Evolutionary conservation across 2,888 invertebrate genomes (phyloP), one percentile per base, ranked within the genome.

Genomic region (Pediacus dermestoides): DNA sequence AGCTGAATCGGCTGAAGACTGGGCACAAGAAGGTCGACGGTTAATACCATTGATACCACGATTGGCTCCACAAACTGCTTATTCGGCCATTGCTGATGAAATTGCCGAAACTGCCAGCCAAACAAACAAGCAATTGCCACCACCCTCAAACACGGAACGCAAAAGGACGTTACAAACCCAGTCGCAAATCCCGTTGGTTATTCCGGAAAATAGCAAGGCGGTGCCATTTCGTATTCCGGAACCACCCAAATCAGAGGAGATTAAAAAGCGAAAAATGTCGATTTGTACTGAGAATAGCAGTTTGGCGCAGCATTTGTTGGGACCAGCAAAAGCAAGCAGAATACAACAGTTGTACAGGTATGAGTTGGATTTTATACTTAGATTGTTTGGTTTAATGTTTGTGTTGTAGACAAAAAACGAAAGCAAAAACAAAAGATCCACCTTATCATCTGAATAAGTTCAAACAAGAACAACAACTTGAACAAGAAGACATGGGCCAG

Each of bases 21-120:
- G 93, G 93, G 80, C 85, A 48, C 79, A 86, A 52, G 93, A 93
- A 70, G 93, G 93, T 8, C 77, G 91, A 21, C 76, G 93, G 55
- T 71, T 82, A 43, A 81, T 90, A 55, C 91, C 93, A 2, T 71
- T 92, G 30, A 73, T 93, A 70, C 87, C 90, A 3, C 76, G 92
- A 42, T 78, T 85, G n/a, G 78, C 86, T 34, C 86, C 91, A 4
- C 88, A 89, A 61, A 90, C 91, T 3, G 84, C 85, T 22, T 86
- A 88, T 63, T 85, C 88, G 41, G 81, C 83, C 45, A 75, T 90
- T 50, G 91, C 92, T 8, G 89, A 90, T 67, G 84, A 82, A 64
- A 79, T 82, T 34, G 86, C 88, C 0, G 75, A 80, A 45, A 70
- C 74, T 38, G 77, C 81, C 31, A 76, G 75, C 44, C 75, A 75